Base-by-base conservation (phyloP, 2,888 invertebrate genomes). In the Diaperis boleti region DNA sequence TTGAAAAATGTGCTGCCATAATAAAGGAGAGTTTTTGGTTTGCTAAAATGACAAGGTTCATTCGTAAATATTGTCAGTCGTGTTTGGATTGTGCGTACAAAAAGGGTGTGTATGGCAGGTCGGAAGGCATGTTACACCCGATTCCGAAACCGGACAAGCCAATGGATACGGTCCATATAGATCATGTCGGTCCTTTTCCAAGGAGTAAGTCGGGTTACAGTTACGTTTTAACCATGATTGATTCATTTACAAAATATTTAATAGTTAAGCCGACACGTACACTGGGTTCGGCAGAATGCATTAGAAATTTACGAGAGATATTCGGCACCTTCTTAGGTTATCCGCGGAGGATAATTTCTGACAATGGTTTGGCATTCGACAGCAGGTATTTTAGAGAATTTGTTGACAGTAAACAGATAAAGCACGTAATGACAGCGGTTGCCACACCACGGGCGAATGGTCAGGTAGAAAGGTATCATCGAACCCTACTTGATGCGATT, bases 71-170 rank as follows among this genome's bases (percentile, higher is more conserved):
- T 26, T n/a, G 15, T 7, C 1, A 4, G 2, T 13, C 63, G 1
- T 75, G 75, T 54, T 15, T 76, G 1, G 33, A 70, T 6, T 76
- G 75, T 45, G 73, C 76, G 1, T 76, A 72, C 56, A 69, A 69
- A 0, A 76, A 75, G 47, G 72, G 72, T 0, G 55, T 52, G 3
- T 33, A 59, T 69, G 57, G 76, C 0, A 4, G 20, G 8, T 10
- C 6, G 1, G 55, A 55, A 61, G 55, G 45, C 8, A 7, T 11
- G 6, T 17, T 56, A 22, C 62, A 55, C 22, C 56, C 54, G 3
- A 65, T 65, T 4, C 5, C 1, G 5, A 61, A 56, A 11, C 8
- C 10, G n/a, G 31, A 14, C 1, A 18, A 26, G 15, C 62, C 62
- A 7, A 20, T 47, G 10, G 45, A 55, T n/a, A 56, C 47, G 10